phyloP scores from a whole-genome alignment of 2,797 vertebrate genomes.

The Tangara arthus region DNA sequence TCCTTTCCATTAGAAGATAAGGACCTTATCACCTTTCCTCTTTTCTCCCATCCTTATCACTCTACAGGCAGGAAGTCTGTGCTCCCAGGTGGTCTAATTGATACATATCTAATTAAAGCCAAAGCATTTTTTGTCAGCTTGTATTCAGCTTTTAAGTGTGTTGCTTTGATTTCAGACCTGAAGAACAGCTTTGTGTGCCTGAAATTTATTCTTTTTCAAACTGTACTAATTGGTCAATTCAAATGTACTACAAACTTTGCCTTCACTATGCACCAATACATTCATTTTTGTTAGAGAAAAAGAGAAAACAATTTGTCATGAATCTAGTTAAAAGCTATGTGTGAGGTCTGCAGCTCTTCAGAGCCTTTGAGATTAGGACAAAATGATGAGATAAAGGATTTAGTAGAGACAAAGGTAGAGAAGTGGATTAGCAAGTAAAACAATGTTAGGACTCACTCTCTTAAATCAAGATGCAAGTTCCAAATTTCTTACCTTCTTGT shows the following conservation, averaged over 20 bases:
- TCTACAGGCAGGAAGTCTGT: not conserved
- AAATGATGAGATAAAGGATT: not conserved
- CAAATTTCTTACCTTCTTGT: not conserved
- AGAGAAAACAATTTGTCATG: not conserved
- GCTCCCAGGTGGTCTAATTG: constrained; percentile 27
- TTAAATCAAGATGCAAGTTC: not conserved
- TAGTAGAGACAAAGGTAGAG: not conserved
- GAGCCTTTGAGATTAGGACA: not conserved
- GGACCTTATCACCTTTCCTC: not conserved
- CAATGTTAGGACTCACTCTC: not conserved
- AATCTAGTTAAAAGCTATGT: not conserved
- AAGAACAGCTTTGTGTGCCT: not conserved
- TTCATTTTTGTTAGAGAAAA: not conserved
- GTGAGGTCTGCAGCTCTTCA: not conserved
- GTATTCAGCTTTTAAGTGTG: not conserved
- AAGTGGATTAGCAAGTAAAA: not conserved
- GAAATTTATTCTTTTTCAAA: not conserved
- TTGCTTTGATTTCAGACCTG: constrained; percentile 25
- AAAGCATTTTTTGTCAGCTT: not conserved
- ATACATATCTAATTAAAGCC: constrained; percentile 34
- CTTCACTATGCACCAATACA: not conserved
- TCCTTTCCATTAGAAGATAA: constrained; percentile 22
- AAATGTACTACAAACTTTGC: not conserved
- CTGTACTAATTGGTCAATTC: not conserved
- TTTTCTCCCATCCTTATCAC: not conserved